These are phyloP conservation scores for Trichacis sp. DNA, from an alignment of 2,888 invertebrate genomes.

Conservation along the genomic window DNA sequence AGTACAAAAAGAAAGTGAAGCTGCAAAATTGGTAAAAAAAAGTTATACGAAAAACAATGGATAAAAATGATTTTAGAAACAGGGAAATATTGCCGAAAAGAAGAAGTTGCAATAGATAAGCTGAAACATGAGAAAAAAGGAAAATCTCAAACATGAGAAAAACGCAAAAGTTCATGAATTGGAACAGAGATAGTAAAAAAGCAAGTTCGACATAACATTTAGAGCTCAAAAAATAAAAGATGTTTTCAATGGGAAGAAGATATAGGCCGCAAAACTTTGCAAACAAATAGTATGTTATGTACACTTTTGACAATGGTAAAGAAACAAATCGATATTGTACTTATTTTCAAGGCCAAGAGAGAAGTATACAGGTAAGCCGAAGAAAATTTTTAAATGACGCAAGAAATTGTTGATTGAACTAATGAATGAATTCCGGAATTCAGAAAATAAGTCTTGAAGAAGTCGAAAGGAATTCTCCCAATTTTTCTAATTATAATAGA, in stretches of 20 bases:
- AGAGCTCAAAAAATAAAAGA: conserved; percentile 41
- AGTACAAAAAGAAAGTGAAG: conserved; percentile 27
- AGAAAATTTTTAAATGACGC: conserved; percentile 27
- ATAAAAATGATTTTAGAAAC: conserved; percentile 41
- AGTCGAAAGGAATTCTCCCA: conserved; percentile 60
- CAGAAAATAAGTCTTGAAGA: conserved; percentile 57
- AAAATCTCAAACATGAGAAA: too few species aligned
- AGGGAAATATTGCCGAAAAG: conserved; percentile 42
- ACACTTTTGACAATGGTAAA: too few species aligned
- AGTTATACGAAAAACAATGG: conserved; percentile 21
- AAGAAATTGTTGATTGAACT: conserved; percentile 46
- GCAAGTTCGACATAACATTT: conserved; percentile 53
- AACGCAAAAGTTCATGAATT: conserved; percentile 55
- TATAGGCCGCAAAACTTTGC: conserved; percentile 49
- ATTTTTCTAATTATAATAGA: conserved; percentile 62
- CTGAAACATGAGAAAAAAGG: conserved; percentile 48
- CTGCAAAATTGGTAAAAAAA: conserved; percentile 19
- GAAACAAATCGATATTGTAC: too few species aligned
- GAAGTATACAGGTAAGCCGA: conserved; percentile 21
- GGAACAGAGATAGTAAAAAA: conserved; percentile 56
- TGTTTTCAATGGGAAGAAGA: conserved; percentile 47
- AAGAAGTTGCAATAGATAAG: conserved; percentile 36
- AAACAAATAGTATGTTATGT: conserved; percentile 55
- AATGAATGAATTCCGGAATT: conserved; percentile 58
- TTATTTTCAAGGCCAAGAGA: too few species aligned